These are phyloP conservation scores for Melinaea marsaeus DNA, from an alignment of 2,888 invertebrate genomes.

Conservation along the genomic window DNA sequence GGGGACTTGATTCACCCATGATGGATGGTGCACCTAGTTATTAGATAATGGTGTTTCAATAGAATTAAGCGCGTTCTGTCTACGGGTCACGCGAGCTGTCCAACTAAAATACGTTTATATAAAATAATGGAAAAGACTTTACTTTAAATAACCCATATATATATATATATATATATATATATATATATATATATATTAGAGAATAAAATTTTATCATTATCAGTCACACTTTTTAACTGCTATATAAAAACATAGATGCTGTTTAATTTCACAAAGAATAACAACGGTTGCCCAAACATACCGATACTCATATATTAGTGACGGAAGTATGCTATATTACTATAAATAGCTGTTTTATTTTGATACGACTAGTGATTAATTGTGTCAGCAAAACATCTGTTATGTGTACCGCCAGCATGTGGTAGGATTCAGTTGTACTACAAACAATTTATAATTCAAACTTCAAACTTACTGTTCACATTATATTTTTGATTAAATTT, in stretches of 20 bases:
- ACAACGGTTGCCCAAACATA: constrained; percentile 4
- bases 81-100: constrained; percentile 50
- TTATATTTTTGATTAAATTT: not conserved
- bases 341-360: constrained; percentile 21
- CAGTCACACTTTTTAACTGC: too few species aligned
- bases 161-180: too few species aligned
- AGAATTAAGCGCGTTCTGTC: constrained; percentile 69
- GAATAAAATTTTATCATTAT: too few species aligned
- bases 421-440: not conserved
- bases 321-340: constrained; percentile 22
- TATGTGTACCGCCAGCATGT: constrained; percentile 9
- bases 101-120: constrained; percentile 8
- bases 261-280: not conserved
- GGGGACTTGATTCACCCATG: constrained; percentile 61
- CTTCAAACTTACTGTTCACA: not conserved
- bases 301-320: constrained; percentile 14
- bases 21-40: constrained; percentile 68
- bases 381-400: constrained; percentile 24
- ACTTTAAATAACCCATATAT: too few species aligned
- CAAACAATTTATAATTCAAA: not conserved
- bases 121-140: too few species aligned
- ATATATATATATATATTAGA: too few species aligned
- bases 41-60: constrained; percentile 76
- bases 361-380: constrained; percentile 19
- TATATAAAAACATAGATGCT: not conserved